Evolutionary conservation across 1,140 invertebrate genomes (phyloP).

Genomic region (Trichonephila clavata): DNA sequence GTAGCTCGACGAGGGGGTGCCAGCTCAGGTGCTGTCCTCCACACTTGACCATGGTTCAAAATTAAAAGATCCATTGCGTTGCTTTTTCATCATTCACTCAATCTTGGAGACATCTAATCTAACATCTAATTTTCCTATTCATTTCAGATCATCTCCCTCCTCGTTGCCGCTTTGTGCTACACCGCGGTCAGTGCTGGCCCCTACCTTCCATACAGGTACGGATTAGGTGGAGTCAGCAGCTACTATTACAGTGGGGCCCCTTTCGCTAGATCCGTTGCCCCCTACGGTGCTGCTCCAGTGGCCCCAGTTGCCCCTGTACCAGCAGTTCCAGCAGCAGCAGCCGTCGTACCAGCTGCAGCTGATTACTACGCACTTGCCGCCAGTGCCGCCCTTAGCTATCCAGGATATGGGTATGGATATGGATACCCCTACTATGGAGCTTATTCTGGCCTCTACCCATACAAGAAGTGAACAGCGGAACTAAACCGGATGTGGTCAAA

Average conservation of each 20-base stretch:
- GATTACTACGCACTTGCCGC: constrained; percentile 23
- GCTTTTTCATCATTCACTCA: too few species aligned
- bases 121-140: background rate
- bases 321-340: background rate
- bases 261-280: background rate
- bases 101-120: too few species aligned
- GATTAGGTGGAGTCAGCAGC: background rate
- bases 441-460: background rate
- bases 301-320: background rate
- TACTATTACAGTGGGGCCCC: constrained; percentile 3
- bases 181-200: background rate
- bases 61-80: too few species aligned
- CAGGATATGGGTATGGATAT: constrained; percentile 42
- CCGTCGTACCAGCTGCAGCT: background rate
- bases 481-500: background rate
- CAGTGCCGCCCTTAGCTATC: background rate
- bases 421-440: constrained; percentile 34
- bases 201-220: background rate
- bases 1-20: too few species aligned
- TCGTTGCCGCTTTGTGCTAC: background rate
- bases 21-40: too few species aligned
- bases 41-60: too few species aligned
- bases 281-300: constrained; percentile 5
- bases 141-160: constrained; percentile 40
- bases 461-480: constrained; percentile 28